Evolutionary conservation across 2,888 invertebrate species (phyloP).

Genomic region (Neoaliturus tenellus): DNA sequence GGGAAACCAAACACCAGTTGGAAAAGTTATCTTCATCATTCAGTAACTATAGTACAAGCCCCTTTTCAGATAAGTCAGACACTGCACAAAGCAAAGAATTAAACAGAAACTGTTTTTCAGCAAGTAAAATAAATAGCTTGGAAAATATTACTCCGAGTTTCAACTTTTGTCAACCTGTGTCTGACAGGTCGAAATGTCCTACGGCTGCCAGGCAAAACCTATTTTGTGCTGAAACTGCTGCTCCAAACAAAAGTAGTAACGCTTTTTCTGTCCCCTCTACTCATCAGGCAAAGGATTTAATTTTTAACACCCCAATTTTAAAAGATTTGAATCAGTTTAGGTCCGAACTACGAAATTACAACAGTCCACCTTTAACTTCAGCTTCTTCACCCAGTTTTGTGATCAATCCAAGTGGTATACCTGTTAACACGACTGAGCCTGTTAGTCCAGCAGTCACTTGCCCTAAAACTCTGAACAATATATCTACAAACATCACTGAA

Average conservation of each 20-base stretch:
- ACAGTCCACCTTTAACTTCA: not conserved
- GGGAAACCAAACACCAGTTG: slow-evolving; percentile 50
- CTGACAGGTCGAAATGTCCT: not conserved
- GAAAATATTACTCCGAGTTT: slow-evolving; percentile 19
- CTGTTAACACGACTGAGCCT: not conserved
- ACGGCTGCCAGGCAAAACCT: not conserved
- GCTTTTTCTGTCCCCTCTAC: not conserved
- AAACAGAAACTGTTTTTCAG: slow-evolving; percentile 10
- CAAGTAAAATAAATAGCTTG: slow-evolving; percentile 20
- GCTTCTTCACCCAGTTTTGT: not conserved
- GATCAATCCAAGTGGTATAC: not conserved
- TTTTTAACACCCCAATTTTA: not conserved
- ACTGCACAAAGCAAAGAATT: slow-evolving; percentile 24
- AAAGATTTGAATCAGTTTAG: not conserved
- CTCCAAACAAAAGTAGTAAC: not conserved
- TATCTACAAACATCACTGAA: not conserved
- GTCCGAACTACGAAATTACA: not conserved
- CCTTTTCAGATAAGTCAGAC: slow-evolving; percentile 5
- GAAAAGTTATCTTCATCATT: slow-evolving; percentile 30
- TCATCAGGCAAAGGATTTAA: not conserved
- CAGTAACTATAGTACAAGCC: slow-evolving; percentile 23
- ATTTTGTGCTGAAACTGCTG: not conserved
- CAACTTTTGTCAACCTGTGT: not conserved
- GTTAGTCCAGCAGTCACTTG: not conserved
- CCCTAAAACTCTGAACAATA: not conserved